Conservation (phyloP, 2,888 invertebrate species). For the Pilophorus perplexus region DNA sequence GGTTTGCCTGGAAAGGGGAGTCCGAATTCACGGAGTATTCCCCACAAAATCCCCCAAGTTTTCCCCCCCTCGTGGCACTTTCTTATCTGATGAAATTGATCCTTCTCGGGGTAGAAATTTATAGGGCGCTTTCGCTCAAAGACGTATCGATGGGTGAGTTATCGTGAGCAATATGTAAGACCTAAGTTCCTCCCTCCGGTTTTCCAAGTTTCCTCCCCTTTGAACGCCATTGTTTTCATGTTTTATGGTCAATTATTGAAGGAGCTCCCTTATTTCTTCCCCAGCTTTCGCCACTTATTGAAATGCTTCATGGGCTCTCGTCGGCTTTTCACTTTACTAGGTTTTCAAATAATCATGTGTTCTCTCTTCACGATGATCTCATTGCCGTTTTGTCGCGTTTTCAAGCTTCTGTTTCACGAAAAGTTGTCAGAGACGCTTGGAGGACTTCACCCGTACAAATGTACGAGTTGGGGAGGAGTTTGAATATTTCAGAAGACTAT, state of each 20-base stretch:
- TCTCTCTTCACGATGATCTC: too few relatives aligned
- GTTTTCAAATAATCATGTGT: too few relatives aligned
- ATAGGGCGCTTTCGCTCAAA: neutral
- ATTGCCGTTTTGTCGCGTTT: too few relatives aligned
- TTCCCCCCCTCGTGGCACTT: constrained; percentile 9
- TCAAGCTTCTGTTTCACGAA: too few relatives aligned
- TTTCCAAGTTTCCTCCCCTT: constrained; percentile 1
- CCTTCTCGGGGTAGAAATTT: constrained; percentile 6
- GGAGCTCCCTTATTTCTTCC: neutral
- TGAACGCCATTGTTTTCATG: constrained; percentile 17
- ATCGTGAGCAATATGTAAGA: constrained; percentile 28
- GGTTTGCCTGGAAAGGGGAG: constrained; percentile 15
- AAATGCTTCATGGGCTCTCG: neutral
- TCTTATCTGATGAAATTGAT: constrained; percentile 27
- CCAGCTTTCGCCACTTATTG: constrained; percentile 10
- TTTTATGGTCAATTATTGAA: constrained; percentile 30
- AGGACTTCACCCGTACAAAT: too few relatives aligned
- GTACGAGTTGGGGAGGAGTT: too few relatives aligned
- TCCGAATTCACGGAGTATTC: neutral
- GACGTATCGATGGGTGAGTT: constrained; percentile 22
- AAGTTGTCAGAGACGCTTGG: too few relatives aligned
- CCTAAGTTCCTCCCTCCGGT: too few relatives aligned
- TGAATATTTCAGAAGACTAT: too few relatives aligned
- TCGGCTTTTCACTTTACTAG: neutral
- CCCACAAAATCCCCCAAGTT: constrained; percentile 2